A percentile compares a stretch with the other conserved stretches of the same genome.
These are phyloP conservation scores for Gisinianus flammeolus DNA, from an alignment of 2,888 invertebrate species.

Conservation along the genomic window DNA sequence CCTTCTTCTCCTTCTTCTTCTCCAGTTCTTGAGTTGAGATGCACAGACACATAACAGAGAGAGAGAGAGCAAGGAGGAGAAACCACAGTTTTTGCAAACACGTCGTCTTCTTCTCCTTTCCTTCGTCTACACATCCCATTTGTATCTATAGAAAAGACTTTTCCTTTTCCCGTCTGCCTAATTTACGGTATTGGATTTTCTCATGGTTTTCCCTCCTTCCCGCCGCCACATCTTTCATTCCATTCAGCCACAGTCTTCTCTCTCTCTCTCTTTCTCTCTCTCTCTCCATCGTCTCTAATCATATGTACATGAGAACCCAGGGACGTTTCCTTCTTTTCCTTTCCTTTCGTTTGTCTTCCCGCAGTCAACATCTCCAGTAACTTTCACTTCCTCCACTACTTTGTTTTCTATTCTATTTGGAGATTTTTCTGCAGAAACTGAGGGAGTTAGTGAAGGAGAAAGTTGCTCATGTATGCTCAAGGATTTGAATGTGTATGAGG, in stretches of 20 bases:
- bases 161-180: conserved; percentile 20
- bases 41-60: too few relatives aligned
- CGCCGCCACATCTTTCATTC: conserved; percentile 24
- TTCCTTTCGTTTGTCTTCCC: too few relatives aligned
- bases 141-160: not conserved
- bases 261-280: not conserved
- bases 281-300: not conserved
- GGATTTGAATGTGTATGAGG: not conserved
- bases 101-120: conserved; percentile 19
- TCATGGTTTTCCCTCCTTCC: conserved; percentile 12
- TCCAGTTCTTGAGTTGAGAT: not conserved
- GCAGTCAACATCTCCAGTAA: too few relatives aligned
- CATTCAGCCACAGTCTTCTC: conserved; percentile 17
- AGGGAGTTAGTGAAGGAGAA: not conserved
- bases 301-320: too few relatives aligned
- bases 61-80: not conserved
- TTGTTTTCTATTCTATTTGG: not conserved
- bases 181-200: conserved; percentile 39
- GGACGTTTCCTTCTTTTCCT: not conserved
- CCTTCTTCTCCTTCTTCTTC: not conserved
- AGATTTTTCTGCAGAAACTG: not conserved
- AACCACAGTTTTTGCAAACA: conserved; percentile 35
- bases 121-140: conserved; percentile 14
- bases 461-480: not conserved
- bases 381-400: not conserved